phyloP scores from a whole-genome alignment of 2,888 invertebrate species.

The Allygus modestus region DNA sequence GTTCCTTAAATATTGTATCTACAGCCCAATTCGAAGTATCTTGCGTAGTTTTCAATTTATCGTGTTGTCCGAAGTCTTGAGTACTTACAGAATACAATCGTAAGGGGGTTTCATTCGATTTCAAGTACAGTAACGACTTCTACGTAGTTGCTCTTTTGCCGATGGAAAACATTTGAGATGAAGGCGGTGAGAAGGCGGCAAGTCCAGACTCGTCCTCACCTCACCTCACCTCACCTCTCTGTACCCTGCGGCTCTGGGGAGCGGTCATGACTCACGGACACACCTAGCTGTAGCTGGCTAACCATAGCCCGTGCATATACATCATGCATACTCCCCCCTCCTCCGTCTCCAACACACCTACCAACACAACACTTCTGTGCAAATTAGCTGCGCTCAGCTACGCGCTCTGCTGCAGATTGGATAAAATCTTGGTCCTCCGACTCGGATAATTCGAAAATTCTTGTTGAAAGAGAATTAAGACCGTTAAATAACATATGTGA shows the following conservation, averaged over 20 bases:
- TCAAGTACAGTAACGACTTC: too few relatives aligned
- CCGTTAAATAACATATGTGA: too few relatives aligned
- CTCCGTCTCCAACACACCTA: constrained; percentile 20
- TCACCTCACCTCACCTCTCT: background rate
- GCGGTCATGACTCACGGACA: constrained; percentile 47
- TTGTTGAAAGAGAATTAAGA: too few relatives aligned
- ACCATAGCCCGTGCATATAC: constrained; percentile 29
- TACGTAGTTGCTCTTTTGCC: too few relatives aligned
- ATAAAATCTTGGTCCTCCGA: background rate
- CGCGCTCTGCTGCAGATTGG: background rate
- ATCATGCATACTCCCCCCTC: constrained; percentile 4
- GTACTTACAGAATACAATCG: too few relatives aligned
- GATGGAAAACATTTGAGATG: too few relatives aligned
- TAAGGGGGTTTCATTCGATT: too few relatives aligned
- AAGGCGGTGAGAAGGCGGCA: background rate
- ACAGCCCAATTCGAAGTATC: too few relatives aligned
- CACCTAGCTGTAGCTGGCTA: constrained; percentile 29
- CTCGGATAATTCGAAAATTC: background rate
- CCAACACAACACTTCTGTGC: background rate
- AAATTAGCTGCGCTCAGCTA: background rate
- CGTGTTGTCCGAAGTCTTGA: too few relatives aligned
- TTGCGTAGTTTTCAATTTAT: too few relatives aligned
- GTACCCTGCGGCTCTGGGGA: constrained; percentile 7
- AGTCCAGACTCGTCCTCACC: constrained; percentile 11
- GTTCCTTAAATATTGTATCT: too few relatives aligned